Evolutionary conservation across 1,140 invertebrate species (phyloP), one percentile per base, ranked within the genome.

Genomic region (Pseudomyrmex concolor): DNA sequence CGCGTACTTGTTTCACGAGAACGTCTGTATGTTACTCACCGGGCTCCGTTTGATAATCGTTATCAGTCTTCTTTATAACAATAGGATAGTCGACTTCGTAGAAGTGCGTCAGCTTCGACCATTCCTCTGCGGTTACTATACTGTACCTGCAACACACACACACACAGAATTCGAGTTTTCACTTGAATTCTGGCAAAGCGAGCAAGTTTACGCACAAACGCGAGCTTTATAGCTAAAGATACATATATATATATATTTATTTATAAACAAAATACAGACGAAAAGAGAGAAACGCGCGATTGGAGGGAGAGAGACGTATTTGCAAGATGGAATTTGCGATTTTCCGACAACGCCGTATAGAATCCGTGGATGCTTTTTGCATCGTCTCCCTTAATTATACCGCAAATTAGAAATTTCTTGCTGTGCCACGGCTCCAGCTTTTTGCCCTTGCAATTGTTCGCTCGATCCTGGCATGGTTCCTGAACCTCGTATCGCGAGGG

Each of bases 401-500:
- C 92, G 91, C 91, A 93, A 93, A 93, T 93, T 93, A 93, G 91
- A 93, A 93, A 93, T 93, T 93, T 93, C 92, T 93, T 93, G 91
- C 87, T 81, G 84, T 74, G 81, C 83, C 85, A 76, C 84, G 83
- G 89, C 91, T 91, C 89, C 91, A 89, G 89, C 91, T 92, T 92
- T 92, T 92, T 92, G 91, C 88, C 86, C 78, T 80, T 83, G 89
- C 91, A 89, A 91, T 89, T 90, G 89, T 91, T 91, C 90, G 81
- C 84, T 85, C 85, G 86, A 89, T 89, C 88, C 87, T 89, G 86
- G 88, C 88, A 67, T 76, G 87, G 88, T 87, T 89, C 85, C 85
- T 89, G 88, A 86, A 84, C 43, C 86, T 76, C 86, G 62, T 76
- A 81, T 55, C 86, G 51, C 71, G 55, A 84, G 60, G 57, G 73